Conservation (phyloP, 2,888 invertebrate genomes). For the Odontothrips loti region DNA sequence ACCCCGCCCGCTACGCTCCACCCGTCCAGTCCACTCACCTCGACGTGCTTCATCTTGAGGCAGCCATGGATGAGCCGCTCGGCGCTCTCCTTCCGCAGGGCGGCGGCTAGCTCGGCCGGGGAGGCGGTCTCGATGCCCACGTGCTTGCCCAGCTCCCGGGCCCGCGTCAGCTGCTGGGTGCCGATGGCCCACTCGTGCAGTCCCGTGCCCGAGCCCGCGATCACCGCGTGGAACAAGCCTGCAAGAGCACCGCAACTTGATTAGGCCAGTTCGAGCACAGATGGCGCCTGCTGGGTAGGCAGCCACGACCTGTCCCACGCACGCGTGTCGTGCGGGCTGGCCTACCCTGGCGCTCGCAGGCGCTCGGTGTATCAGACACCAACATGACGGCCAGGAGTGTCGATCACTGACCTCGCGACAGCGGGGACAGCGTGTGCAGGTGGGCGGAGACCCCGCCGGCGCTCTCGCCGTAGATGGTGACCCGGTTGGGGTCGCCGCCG, state of each 20-base stretch:
- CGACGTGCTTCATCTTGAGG: background rate
- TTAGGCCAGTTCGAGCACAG: background rate
- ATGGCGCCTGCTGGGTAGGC: background rate
- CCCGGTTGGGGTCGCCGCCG: constrained; percentile 14
- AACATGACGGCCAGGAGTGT: no score
- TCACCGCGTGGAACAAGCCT: background rate
- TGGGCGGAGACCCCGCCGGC: background rate
- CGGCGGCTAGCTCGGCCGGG: background rate
- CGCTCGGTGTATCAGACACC: no score
- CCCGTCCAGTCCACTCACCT: background rate
- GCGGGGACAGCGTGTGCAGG: background rate
- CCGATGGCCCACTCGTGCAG: constrained; percentile 10
- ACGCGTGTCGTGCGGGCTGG: no score
- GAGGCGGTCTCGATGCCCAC: background rate
- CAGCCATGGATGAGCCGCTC: background rate
- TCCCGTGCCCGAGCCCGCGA: background rate
- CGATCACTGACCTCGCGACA: background rate
- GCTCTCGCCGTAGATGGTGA: background rate
- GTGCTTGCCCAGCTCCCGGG: background rate
- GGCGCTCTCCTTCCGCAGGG: background rate
- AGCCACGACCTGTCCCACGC: no score
- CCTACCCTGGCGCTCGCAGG: no score
- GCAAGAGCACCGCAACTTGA: background rate
- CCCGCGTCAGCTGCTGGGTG: background rate
- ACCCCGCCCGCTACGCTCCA: no score